Conservation (phyloP, 2,888 invertebrate species). For the Camptogramma bilineatum region DNA sequence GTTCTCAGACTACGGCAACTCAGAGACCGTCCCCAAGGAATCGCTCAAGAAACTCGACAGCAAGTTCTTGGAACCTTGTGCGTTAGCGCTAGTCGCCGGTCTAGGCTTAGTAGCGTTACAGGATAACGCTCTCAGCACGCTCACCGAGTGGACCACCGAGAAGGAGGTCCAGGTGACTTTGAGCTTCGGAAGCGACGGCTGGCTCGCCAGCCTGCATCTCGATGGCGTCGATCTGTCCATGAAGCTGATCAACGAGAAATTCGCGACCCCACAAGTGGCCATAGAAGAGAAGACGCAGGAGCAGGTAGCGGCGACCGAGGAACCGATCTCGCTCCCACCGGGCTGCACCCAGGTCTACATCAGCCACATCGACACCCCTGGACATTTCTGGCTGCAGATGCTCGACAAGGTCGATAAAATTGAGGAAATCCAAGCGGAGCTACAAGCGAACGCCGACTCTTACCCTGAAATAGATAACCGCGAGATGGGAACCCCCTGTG, state of each 20-base stretch:
- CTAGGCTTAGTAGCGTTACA: constrained; percentile 72
- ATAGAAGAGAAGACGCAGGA: constrained; percentile 47
- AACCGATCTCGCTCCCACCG: constrained; percentile 65
- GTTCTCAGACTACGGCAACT: constrained; percentile 90
- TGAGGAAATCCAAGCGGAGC: constrained; percentile 86
- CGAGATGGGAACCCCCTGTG: constrained; percentile 87
- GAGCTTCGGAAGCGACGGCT: constrained; percentile 80
- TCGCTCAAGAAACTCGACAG: constrained; percentile 79
- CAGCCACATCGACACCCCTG: constrained; percentile 90
- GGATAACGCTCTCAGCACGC: constrained; percentile 65
- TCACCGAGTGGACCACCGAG: constrained; percentile 75
- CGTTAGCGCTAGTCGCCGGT: constrained; percentile 70
- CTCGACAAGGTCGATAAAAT: constrained; percentile 84
- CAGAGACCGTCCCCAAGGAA: constrained; percentile 80
- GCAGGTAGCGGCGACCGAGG: constrained; percentile 50
- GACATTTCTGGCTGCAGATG: constrained; percentile 91
- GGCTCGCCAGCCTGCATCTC: constrained; percentile 83
- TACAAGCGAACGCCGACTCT: constrained; percentile 85
- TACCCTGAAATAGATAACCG: constrained; percentile 84
- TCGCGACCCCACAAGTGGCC: constrained; percentile 65
- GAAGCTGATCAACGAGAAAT: constrained; percentile 73
- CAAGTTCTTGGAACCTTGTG: constrained; percentile 74
- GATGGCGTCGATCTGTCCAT: constrained; percentile 82
- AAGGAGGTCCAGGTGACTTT: constrained; percentile 84
- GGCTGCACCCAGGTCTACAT: constrained; percentile 84